A percentile compares a stretch with the other conserved stretches of the same genome.
phyloP scores from a whole-genome alignment of 2,113 vertebrate species.

The Pelobates fuscus region DNA sequence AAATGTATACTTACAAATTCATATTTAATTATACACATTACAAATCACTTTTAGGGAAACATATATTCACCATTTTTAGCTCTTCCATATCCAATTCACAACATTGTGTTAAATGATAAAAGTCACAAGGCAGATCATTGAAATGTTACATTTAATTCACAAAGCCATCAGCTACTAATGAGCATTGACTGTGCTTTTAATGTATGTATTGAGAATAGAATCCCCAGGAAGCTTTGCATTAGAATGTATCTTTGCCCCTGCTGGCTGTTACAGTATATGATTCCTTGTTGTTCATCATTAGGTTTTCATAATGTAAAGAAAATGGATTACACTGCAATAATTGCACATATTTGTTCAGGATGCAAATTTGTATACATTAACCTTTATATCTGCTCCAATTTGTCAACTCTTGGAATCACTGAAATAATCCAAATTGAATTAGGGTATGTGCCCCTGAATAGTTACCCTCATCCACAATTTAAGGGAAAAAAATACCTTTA shows the following conservation, averaged over 20 bases:
- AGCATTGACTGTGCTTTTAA: conserved; percentile 6
- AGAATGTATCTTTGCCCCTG: background rate
- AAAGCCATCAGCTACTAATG: conserved; percentile 10
- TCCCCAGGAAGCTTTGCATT: background rate
- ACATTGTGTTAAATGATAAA: conserved; percentile 8
- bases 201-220: background rate
- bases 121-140: conserved; percentile 13
- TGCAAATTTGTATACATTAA: background rate
- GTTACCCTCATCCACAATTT: too few species aligned
- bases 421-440: too few species aligned
- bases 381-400: too few species aligned
- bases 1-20: too few species aligned
- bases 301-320: background rate
- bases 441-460: too few species aligned
- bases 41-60: too few species aligned
- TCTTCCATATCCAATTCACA: too few species aligned
- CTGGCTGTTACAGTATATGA: background rate
- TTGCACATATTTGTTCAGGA: background rate
- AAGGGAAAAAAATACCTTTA: too few species aligned
- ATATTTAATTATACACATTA: too few species aligned
- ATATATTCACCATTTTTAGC: too few species aligned
- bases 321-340: background rate
- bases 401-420: too few species aligned
- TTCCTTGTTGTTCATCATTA: background rate
- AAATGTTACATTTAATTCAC: conserved; percentile 5